Evolutionary conservation across 2,797 vertebrate genomes (phyloP).

Genomic region (Channallabes apus): DNA sequence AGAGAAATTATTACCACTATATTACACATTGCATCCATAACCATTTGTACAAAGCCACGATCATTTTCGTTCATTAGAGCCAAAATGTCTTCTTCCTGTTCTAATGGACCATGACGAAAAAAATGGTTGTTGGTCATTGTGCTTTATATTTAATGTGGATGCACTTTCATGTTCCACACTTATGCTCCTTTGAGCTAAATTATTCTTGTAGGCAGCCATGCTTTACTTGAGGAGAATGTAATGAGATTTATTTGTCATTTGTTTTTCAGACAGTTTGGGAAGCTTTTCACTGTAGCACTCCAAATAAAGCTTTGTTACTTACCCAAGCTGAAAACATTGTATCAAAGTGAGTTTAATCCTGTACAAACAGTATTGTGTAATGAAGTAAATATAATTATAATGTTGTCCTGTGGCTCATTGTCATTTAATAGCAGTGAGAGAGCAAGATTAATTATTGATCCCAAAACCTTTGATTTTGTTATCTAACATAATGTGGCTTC

Average conservation of each 20-base stretch:
- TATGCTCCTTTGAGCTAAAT: constrained; percentile 22
- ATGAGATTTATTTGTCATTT: constrained; percentile 8
- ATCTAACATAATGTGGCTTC: constrained; percentile 56
- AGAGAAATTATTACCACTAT: constrained; percentile 10
- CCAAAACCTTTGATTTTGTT: constrained; percentile 54
- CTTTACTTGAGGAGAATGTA: constrained; percentile 7
- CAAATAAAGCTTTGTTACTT: constrained; percentile 4
- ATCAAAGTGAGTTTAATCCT: neutral
- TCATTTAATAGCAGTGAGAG: constrained; percentile 25
- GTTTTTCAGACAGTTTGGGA: neutral
- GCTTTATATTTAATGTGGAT: constrained; percentile 38
- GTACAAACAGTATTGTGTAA: neutral
- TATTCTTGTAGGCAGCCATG: constrained; percentile 2
- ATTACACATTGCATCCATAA: neutral
- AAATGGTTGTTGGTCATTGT: neutral
- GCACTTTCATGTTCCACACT: constrained; percentile 49
- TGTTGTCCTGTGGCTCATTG: constrained; percentile 44
- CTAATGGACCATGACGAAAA: constrained; percentile 22
- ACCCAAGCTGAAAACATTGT: neutral
- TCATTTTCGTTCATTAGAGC: neutral
- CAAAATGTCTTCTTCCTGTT: neutral
- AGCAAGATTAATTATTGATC: constrained; percentile 51
- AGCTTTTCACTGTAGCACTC: neutral
- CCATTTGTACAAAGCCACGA: neutral
- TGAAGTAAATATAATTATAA: constrained; percentile 44